phyloP scores from a whole-genome alignment of 2,888 invertebrate genomes.

The Mechanitis mazaeus region DNA sequence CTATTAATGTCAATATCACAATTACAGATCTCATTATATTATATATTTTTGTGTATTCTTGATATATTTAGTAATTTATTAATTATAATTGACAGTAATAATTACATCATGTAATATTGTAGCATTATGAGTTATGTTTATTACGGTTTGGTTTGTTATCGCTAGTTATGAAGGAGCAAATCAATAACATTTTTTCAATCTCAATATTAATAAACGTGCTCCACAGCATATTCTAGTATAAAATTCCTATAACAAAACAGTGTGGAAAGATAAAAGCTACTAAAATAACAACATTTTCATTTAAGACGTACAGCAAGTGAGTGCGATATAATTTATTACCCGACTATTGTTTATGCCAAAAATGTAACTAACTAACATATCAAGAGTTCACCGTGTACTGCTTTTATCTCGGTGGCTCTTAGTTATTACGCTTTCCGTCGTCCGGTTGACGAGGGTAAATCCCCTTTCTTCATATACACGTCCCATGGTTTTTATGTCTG shows the following conservation, averaged over 20 bases:
- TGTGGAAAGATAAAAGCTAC: too few species aligned
- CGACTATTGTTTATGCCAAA: slow-evolving; percentile 3
- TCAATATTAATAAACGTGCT: background rate
- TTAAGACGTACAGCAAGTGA: slow-evolving; percentile 5
- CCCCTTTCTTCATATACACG: slow-evolving; percentile 65
- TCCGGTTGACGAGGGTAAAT: slow-evolving; percentile 68
- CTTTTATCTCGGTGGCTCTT: slow-evolving; percentile 54
- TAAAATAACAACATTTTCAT: background rate
- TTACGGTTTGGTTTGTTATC: background rate
- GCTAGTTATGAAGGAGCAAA: background rate
- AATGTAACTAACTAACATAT: slow-evolving; percentile 27
- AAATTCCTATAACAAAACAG: too few species aligned
- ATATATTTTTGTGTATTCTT: background rate
- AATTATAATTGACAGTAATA: background rate
- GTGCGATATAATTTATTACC: slow-evolving; percentile 13
- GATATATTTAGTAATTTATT: background rate
- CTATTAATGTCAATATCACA: background rate
- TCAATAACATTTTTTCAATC: background rate
- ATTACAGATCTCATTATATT: background rate
- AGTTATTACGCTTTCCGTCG: slow-evolving; percentile 61
- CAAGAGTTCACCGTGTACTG: slow-evolving; percentile 40
- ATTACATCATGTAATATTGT: background rate
- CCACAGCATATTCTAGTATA: too few species aligned
- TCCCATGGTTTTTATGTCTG: slow-evolving; percentile 43
- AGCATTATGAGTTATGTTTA: background rate